Evolutionary conservation across 2,113 vertebrate species (phyloP).

Genomic region (Pangasianodon gigas): DNA sequence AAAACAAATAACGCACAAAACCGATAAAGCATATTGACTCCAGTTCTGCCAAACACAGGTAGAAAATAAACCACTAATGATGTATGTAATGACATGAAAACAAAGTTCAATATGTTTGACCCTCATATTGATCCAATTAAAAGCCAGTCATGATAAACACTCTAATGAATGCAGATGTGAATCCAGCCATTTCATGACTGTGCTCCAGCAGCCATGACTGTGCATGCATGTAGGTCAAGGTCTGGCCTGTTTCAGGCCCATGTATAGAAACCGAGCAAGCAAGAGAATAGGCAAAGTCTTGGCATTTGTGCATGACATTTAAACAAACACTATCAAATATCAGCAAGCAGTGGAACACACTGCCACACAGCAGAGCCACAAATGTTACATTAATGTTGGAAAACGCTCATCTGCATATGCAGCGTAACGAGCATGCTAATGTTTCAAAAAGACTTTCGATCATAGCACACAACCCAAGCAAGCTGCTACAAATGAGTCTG

Average conservation of each 20-base stretch:
- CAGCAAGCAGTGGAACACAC: constrained; percentile 48
- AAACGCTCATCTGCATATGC: constrained; percentile 50
- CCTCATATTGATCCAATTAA: not conserved
- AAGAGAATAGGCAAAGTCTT: not conserved
- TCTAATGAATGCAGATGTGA: not conserved
- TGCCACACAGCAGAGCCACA: constrained; percentile 36
- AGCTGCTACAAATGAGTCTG: not conserved
- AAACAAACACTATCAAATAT: constrained; percentile 69
- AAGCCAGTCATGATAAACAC: not conserved
- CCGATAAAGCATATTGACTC: not conserved
- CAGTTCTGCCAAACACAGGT: not conserved
- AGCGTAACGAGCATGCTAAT: constrained; percentile 39
- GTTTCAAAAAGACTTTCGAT: not conserved
- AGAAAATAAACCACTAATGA: not conserved
- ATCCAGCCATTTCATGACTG: not conserved
- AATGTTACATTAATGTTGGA: constrained; percentile 38
- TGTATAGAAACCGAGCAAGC: constrained; percentile 9
- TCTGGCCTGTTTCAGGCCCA: constrained; percentile 45
- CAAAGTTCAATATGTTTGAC: not conserved
- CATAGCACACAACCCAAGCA: not conserved
- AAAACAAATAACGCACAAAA: not conserved
- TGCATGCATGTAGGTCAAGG: constrained; percentile 42
- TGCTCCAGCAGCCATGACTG: not conserved
- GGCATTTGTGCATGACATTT: constrained; percentile 63
- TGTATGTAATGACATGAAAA: not conserved